Percentiles rank a stretch among this genome's conserved stretches.
Evolutionary conservation across 2,113 vertebrate genomes (phyloP).

Genomic region (Periophthalmus modestus): DNA sequence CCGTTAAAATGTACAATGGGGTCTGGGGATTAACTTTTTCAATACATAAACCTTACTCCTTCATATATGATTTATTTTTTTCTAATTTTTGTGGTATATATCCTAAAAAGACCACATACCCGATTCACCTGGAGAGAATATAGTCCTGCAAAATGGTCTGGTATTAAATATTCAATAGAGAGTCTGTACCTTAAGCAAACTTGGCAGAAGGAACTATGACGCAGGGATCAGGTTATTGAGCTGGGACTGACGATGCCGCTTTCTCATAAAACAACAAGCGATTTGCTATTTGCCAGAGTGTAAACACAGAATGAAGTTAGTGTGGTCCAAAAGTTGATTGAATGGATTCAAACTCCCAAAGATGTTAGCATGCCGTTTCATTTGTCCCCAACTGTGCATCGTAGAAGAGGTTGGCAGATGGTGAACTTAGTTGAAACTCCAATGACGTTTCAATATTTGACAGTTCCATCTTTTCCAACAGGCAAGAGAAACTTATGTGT

Average conservation of each 20-base stretch:
- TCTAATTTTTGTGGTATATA: too few relatives aligned
- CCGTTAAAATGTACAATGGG: not conserved
- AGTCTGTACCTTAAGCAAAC: constrained; percentile 20
- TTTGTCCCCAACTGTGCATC: not conserved
- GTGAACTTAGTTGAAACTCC: not conserved
- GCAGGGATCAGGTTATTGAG: constrained; percentile 47
- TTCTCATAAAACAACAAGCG: constrained; percentile 62
- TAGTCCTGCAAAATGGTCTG: constrained; percentile 3
- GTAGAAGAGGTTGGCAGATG: not conserved
- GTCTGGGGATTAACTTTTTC: not conserved
- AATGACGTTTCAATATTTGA: not conserved
- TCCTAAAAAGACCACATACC: not conserved
- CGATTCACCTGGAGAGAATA: constrained; percentile 19
- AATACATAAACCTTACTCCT: too few relatives aligned
- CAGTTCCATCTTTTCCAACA: too few relatives aligned
- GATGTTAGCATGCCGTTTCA: constrained; percentile 24
- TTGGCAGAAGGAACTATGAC: constrained; percentile 26
- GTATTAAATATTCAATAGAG: constrained; percentile 26
- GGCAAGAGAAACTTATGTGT: too few relatives aligned
- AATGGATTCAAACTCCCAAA: constrained; percentile 57
- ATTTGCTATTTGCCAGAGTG: constrained; percentile 61
- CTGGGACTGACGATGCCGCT: constrained; percentile 42
- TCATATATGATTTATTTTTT: too few relatives aligned
- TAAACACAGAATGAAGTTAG: constrained; percentile 61
- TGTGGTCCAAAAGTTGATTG: constrained; percentile 62